phyloP scores from a whole-genome alignment of 2,888 invertebrate genomes.

The Halictus ligatus region DNA sequence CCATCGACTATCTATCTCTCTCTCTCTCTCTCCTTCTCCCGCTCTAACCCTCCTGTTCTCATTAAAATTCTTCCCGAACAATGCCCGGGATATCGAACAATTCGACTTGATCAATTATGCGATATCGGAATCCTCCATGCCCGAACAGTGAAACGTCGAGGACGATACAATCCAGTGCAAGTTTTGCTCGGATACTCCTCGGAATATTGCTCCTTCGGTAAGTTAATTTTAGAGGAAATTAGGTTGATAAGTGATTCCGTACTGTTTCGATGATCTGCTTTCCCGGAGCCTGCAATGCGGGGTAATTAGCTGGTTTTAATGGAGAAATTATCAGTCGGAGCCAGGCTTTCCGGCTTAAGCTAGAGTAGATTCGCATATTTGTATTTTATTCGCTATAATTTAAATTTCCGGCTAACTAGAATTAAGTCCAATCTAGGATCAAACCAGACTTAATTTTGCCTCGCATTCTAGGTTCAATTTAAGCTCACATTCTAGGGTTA shows the following conservation, averaged over 20 bases:
- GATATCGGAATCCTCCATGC: background rate
- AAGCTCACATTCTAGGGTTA: background rate
- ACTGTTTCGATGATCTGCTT: background rate
- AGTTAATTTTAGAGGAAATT: background rate
- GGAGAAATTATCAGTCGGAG: background rate
- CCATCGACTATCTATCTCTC: background rate
- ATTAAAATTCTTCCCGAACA: constrained; percentile 17
- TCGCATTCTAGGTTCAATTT: background rate
- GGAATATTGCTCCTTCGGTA: background rate
- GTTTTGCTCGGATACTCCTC: background rate
- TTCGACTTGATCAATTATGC: background rate
- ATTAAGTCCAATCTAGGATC: no score
- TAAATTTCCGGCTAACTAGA: no score
- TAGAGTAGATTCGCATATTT: background rate
- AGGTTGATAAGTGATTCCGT: background rate
- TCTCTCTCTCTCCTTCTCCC: background rate
- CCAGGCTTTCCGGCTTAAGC: background rate
- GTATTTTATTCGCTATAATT: background rate
- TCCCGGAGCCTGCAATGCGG: background rate
- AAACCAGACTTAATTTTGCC: no score
- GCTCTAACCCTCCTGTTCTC: background rate
- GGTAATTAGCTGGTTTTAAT: background rate
- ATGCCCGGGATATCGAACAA: constrained; percentile 5
- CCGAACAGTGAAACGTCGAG: background rate
- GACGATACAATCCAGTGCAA: background rate